phyloP scores from a whole-genome alignment of 2,888 invertebrate species.

The Ochropacha duplaris region DNA sequence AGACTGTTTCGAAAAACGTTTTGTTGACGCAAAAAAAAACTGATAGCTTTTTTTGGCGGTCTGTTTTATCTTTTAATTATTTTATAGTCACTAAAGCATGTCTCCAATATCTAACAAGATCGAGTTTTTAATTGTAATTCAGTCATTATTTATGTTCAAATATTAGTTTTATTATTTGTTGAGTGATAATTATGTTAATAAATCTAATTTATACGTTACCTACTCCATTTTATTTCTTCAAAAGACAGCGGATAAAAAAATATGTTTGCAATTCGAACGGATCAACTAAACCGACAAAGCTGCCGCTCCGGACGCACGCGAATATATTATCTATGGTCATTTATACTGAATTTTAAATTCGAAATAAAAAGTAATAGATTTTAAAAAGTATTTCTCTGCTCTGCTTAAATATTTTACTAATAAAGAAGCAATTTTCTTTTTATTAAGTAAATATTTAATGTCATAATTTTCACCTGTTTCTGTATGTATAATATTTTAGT shows the following conservation, averaged over 20 bases:
- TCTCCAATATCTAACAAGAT: not conserved
- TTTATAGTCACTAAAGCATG: not conserved
- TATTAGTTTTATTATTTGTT: no score
- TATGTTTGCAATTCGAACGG: constrained; percentile 41
- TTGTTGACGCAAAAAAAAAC: constrained; percentile 19
- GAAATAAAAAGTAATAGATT: not conserved
- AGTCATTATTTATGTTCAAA: no score
- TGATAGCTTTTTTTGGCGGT: constrained; percentile 32
- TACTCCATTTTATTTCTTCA: constrained; percentile 15
- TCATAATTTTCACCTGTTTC: not conserved
- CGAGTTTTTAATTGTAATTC: no score
- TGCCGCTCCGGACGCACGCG: constrained; percentile 32
- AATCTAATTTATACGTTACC: not conserved
- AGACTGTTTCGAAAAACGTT: constrained; percentile 50
- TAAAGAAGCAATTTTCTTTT: not conserved
- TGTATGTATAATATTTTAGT: no score
- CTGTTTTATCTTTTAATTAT: constrained; percentile 13
- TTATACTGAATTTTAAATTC: constrained; percentile 19
- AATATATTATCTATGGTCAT: constrained; percentile 32
- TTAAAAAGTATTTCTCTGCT: not conserved
- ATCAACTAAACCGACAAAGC: constrained; percentile 34
- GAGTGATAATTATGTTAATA: not conserved
- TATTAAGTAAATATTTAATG: not conserved
- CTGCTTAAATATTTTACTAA: not conserved
- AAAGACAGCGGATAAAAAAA: constrained; percentile 27